phyloP scores from a whole-genome alignment of 2,113 vertebrate species.

The Lagopus leucura region DNA sequence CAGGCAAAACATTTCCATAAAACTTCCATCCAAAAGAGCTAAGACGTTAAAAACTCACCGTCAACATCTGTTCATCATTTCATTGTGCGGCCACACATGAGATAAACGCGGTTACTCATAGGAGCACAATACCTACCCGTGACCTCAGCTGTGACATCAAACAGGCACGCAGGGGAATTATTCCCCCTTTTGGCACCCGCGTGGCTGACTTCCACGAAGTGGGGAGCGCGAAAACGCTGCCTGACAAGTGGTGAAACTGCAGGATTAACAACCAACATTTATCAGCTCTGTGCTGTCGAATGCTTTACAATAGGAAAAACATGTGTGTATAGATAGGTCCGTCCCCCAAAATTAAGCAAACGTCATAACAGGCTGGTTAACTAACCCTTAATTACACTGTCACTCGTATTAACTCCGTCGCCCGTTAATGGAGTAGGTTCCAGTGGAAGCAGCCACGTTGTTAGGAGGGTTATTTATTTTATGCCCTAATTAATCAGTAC shows the following conservation, averaged over 20 bases:
- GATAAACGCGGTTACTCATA: slow-evolving; percentile 73
- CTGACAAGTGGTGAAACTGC: background rate
- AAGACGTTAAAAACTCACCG: slow-evolving; percentile 76
- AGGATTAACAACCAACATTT: background rate
- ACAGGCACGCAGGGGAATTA: slow-evolving; percentile 66
- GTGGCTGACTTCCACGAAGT: background rate
- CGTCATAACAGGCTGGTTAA: slow-evolving; percentile 64
- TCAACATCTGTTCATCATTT: slow-evolving; percentile 83
- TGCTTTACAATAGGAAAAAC: slow-evolving; percentile 13
- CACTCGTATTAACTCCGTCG: slow-evolving; percentile 81
- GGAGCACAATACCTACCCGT: slow-evolving; percentile 62
- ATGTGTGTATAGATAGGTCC: background rate
- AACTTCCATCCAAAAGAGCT: slow-evolving; percentile 72
- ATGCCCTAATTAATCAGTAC: slow-evolving; percentile 93
- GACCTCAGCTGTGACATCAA: slow-evolving; percentile 79
- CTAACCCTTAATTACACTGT: slow-evolving; percentile 83
- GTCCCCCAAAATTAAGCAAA: slow-evolving; percentile 50
- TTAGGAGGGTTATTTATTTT: slow-evolving; percentile 86
- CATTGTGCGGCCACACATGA: slow-evolving; percentile 66
- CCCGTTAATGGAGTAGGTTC: slow-evolving; percentile 79
- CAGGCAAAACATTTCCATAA: slow-evolving; percentile 77
- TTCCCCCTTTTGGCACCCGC: background rate
- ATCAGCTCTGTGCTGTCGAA: background rate
- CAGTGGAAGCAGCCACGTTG: slow-evolving; percentile 76
- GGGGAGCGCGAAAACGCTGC: background rate